Base-by-base conservation (phyloP, 2,888 invertebrate species). In the Blastobasis lacticolella region DNA sequence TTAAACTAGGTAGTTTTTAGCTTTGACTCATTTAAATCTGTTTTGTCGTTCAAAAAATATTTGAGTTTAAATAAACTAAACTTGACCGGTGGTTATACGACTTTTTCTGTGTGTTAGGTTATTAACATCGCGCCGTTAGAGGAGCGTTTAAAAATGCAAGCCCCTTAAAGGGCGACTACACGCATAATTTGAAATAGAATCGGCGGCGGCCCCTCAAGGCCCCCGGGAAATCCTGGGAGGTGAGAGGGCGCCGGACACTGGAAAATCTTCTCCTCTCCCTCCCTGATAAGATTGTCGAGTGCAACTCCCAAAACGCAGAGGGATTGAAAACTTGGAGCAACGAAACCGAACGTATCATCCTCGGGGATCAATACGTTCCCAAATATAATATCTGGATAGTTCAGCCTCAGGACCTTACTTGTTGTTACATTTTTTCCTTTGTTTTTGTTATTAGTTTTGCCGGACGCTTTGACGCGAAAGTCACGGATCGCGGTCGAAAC, bases 281-380 rank as follows among this genome's bases (percentile, higher is more conserved):
- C 73, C 71, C 74, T 82, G 87, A 87, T 87, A 86, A 87, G 85
- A 88, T 88, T 87, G 87, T 87, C 86, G 84, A 84, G 79, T 84
- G 83, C 85, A 85, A 84, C 81, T 86, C 87, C 86, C 87, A 74
- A 71, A 82, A 82, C 85, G 77, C 86, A 77, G 76, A 86, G 86
- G 87, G 86, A 84, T 86, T 85, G 82, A 81, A 86, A 87, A 88
- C 75, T 86, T 87, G 73, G 66, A 75, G 82, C 81, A 84, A 81
- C 80, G 82, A 81, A 85, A 83, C 82, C 78, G 81, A 80, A 81
- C 84, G 79, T 71, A 71, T 60, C 62, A 76, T 85, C 87, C 85
- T 79, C 38, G 49, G 85, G 85, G 87, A 86, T 85, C 85, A 85
- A 88, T 88, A 85, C 76, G 75, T 85, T 81, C 67, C 67, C 72